phyloP scores from a whole-genome alignment of 2,888 invertebrate genomes.

The Meiosimyza decipiens region DNA sequence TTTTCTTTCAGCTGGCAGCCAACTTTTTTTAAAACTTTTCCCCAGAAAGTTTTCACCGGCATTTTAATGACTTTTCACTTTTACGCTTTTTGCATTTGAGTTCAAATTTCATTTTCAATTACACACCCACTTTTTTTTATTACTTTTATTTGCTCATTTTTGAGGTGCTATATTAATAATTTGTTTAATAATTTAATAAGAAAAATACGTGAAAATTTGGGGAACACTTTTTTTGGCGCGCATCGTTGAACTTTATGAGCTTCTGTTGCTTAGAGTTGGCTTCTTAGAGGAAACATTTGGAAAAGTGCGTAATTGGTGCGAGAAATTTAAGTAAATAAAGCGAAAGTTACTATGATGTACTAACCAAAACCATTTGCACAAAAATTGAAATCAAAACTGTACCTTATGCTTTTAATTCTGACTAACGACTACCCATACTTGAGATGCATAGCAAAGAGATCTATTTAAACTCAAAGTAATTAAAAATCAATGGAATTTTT shows the following conservation, averaged over 20 bases:
- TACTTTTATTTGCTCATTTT: background rate
- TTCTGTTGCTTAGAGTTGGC: no score
- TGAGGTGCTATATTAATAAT: background rate
- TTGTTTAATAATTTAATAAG: background rate
- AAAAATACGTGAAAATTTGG: background rate
- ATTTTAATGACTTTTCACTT: slow-evolving; percentile 44
- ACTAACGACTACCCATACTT: no score
- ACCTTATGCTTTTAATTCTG: no score
- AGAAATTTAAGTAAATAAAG: no score
- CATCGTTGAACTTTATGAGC: slow-evolving; percentile 6
- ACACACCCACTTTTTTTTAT: background rate
- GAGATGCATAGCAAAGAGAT: background rate
- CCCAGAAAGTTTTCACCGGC: slow-evolving; percentile 39
- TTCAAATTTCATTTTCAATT: slow-evolving; percentile 29
- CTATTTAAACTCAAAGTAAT: background rate
- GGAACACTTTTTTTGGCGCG: background rate
- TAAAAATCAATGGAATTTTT: background rate
- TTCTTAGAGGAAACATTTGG: no score
- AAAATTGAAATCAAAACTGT: no score
- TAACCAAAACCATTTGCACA: no score
- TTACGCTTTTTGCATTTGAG: slow-evolving; percentile 34
- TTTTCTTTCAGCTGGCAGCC: slow-evolving; percentile 11
- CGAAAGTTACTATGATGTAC: no score
- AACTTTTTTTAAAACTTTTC: slow-evolving; percentile 14
- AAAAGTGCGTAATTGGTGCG: no score